Evolutionary conservation across 37 sponge, comb jelly and placozoan genomes (phyloP).

Genomic region (Beroe forskalii): DNA sequence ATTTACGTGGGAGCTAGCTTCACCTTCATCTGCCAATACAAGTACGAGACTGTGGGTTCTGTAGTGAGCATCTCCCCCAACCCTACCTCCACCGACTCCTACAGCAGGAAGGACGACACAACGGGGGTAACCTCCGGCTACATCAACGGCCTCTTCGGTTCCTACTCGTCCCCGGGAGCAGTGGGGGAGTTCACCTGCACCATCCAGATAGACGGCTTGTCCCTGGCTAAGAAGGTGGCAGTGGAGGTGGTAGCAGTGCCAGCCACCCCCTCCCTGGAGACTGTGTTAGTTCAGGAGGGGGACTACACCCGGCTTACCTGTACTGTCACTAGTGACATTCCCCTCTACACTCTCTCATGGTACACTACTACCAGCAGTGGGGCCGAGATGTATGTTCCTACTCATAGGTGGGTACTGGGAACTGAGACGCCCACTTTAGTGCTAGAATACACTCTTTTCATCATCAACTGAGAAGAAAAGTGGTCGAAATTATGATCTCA

Average conservation of each 20-base stretch:
- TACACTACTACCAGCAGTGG: background rate
- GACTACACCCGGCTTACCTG: slow-evolving; percentile 14
- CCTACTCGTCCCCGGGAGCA: background rate
- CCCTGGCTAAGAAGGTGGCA: background rate
- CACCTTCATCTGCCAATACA: slow-evolving; percentile 60
- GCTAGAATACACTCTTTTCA: too few species aligned
- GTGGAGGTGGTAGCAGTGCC: background rate
- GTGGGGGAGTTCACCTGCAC: background rate
- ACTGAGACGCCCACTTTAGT: too few species aligned
- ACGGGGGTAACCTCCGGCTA: background rate
- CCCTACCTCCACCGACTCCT: background rate
- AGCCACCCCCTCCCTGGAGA: background rate
- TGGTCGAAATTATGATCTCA: too few species aligned
- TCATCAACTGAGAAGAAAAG: too few species aligned
- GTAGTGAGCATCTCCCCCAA: background rate
- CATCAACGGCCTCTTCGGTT: slow-evolving; percentile 8
- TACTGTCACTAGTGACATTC: background rate
- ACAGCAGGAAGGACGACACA: background rate
- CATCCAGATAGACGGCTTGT: slow-evolving; percentile 9
- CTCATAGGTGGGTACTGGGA: slow-evolving; percentile 21
- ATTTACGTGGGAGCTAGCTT: background rate
- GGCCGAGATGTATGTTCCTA: background rate
- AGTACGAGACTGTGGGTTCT: background rate
- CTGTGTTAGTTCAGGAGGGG: background rate
- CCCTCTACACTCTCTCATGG: background rate